Evolutionary conservation across 2,888 invertebrate species (phyloP).

Genomic region (Formica aserva): DNA sequence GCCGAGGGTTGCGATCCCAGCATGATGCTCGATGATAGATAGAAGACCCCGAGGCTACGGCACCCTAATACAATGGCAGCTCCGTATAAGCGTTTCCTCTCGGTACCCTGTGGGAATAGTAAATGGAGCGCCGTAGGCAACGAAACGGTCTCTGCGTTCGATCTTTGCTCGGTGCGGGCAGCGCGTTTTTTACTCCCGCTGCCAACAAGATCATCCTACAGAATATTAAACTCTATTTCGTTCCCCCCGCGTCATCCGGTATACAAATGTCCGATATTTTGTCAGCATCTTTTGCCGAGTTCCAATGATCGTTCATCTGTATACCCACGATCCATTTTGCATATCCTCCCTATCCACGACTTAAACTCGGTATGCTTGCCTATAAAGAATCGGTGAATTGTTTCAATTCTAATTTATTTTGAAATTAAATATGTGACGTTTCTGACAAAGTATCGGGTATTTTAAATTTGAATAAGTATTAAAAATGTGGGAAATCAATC

Average conservation of each 20-base stretch:
- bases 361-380: slow-evolving; percentile 3
- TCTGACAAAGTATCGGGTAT: not conserved
- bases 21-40: slow-evolving; percentile 62
- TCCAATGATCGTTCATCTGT: slow-evolving; percentile 29
- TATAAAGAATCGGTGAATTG: not conserved
- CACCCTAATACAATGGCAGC: slow-evolving; percentile 63
- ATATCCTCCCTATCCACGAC: not conserved
- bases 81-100: slow-evolving; percentile 45
- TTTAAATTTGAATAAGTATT: not conserved
- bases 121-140: slow-evolving; percentile 57
- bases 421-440: not conserved
- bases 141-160: slow-evolving; percentile 43
- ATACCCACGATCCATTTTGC: slow-evolving; percentile 26
- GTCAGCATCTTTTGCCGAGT: slow-evolving; percentile 30
- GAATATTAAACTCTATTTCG: slow-evolving; percentile 49
- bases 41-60: slow-evolving; percentile 59
- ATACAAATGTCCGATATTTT: slow-evolving; percentile 50
- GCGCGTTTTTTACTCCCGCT: slow-evolving; percentile 14
- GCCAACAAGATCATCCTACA: slow-evolving; percentile 40
- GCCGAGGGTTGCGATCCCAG: slow-evolving; percentile 61
- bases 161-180: slow-evolving; percentile 33
- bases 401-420: not conserved
- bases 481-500: not conserved
- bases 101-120: slow-evolving; percentile 56
- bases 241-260: not conserved